These are phyloP conservation scores for Rhinopomastus cyanomelas DNA, from an alignment of 2,113 vertebrate genomes.

Conservation along the genomic window DNA sequence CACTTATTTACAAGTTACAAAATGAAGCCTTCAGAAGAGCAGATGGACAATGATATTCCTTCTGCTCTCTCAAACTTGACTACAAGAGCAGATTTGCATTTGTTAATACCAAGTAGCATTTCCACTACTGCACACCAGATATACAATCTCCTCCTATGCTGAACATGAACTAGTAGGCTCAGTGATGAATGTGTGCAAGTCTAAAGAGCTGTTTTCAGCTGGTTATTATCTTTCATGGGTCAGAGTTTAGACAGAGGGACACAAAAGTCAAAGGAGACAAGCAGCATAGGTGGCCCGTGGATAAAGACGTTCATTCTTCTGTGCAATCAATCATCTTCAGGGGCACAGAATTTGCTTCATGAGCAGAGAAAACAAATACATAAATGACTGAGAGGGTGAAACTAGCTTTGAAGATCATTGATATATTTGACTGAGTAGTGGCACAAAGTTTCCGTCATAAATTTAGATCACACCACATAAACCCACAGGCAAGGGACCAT, in stretches of 20 bases:
- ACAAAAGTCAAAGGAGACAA: not conserved
- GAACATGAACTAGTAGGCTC: not conserved
- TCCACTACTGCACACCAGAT: not conserved
- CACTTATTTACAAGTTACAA: not conserved
- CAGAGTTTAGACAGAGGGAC: slow-evolving; percentile 31
- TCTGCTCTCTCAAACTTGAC: not conserved
- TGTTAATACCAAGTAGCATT: not conserved
- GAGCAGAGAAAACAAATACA: slow-evolving; percentile 42
- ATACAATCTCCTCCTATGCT: not conserved
- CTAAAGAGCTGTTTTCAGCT: not conserved
- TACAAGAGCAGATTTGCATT: not conserved
- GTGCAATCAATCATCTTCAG: slow-evolving; percentile 17
- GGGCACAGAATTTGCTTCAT: not conserved
- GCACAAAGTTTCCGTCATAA: not conserved
- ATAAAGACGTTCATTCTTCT: slow-evolving; percentile 48
- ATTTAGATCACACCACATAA: not conserved
- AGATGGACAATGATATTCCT: not conserved
- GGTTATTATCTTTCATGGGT: slow-evolving; percentile 16
- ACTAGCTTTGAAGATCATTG: not conserved
- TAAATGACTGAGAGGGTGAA: not conserved
- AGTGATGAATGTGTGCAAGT: not conserved
- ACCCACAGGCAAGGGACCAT: not conserved
- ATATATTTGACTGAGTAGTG: not conserved
- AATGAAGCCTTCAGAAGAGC: not conserved
- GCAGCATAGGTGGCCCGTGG: slow-evolving; percentile 39